Evolutionary conservation across 2,113 vertebrate species (phyloP), one percentile per base, ranked within the genome.

Genomic region (Corvus cornix): DNA sequence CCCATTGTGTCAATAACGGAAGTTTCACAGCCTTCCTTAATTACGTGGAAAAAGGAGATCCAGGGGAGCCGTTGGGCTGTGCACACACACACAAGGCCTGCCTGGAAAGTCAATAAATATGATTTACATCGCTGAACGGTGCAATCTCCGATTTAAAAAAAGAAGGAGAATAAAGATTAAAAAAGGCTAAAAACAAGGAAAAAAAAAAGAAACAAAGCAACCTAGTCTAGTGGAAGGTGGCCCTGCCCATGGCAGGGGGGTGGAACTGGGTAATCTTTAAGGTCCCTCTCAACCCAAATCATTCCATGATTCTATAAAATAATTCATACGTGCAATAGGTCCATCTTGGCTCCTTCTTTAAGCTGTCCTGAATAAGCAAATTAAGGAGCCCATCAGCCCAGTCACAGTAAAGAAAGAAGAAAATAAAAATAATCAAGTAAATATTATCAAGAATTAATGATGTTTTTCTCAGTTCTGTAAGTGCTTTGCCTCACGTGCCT

Each of bases 21-120:
- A 83, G 33, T 88, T 75, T 77, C 68, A 58, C 64, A 63, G 28
- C 67, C 58, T 95, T 44, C 75, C 78, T 24, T 88, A 91, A 94
- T 95, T 91, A 84, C 17, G 5, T 13, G 67, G 41, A 1, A 76
- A 56, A 63, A 86, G 67, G 59, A 55, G 84, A 64, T 96, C 79
- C 72, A 44, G 30, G 87, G 92, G 70, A 95, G 79, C 63, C 55
- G 51, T 88, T 80, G 59, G 39, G 51, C 48, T 90, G 41, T 49
- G 66, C 55, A 52, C 62, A 84, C 84, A 84, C 84, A 77, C 56
- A 55, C 24, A 27, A 4, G 27, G 16, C 26, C 64, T 78, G 86
- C 26, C 69, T 37, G 67, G 73, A 58, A 78, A 85, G 72, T 78
- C 87, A 43, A 75, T 92, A 95, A 81, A 80, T 94, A 67, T 84